These are phyloP conservation scores for Asarcornis scutulata DNA, from an alignment of 2,113 vertebrate genomes.

Conservation along the genomic window DNA sequence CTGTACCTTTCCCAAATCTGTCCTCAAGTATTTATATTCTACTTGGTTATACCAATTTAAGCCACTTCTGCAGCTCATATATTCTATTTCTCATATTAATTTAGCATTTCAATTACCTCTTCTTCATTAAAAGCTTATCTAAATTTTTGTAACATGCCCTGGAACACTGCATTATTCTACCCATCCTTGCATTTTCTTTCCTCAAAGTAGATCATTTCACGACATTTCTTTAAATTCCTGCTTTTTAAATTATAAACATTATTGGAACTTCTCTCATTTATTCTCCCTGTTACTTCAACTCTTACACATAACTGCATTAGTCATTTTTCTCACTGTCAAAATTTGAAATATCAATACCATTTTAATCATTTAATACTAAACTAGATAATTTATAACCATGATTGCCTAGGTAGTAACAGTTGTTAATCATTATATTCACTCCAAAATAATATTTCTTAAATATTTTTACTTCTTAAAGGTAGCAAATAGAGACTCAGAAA, in stretches of 20 bases:
- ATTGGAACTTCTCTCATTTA: neutral
- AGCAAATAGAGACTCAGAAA: neutral
- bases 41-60: neutral
- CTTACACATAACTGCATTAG: neutral
- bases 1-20: neutral
- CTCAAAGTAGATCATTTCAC: neutral
- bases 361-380: neutral
- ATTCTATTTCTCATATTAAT: neutral
- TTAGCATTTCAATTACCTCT: neutral
- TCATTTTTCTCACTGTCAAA: neutral
- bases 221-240: neutral
- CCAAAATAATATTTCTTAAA: neutral
- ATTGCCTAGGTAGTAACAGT: neutral
- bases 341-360: neutral
- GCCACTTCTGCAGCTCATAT: neutral
- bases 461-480: neutral
- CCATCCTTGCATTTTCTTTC: neutral
- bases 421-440: neutral
- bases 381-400: neutral
- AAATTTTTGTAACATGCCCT: neutral
- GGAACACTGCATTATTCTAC: neutral
- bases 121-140: neutral
- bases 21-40: neutral
- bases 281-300: neutral
- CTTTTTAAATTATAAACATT: neutral